Percentiles rank a stretch among this genome's conserved stretches.
Evolutionary conservation across 2,797 vertebrate species (phyloP).

Genomic region (Lepus townsendii): DNA sequence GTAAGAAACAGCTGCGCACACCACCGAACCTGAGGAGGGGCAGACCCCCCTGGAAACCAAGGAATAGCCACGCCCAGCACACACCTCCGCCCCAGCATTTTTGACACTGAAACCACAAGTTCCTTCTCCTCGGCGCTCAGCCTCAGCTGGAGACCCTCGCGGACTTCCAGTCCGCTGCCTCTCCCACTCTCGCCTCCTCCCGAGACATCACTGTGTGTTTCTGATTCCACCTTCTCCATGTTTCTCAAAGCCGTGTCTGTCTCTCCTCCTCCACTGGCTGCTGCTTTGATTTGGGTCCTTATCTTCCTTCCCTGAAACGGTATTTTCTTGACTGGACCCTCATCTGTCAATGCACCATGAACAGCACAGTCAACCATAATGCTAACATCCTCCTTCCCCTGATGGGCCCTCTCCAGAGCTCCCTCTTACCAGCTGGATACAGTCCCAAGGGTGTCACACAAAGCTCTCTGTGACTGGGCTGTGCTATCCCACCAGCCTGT

Average conservation of each 20-base stretch:
- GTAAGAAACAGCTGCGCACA: background rate
- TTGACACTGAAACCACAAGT: background rate
- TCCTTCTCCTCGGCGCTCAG: background rate
- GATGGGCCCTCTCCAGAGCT: background rate
- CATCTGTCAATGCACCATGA: background rate
- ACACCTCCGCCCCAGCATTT: background rate
- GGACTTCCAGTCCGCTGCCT: background rate
- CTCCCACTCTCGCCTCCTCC: background rate
- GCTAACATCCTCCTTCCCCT: background rate
- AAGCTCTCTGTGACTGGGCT: background rate
- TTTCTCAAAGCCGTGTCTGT: background rate
- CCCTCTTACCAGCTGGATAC: background rate
- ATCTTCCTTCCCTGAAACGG: background rate
- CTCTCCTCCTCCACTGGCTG: background rate
- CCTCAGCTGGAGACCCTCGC: background rate
- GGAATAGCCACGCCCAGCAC: accelerated
- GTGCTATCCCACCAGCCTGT: background rate
- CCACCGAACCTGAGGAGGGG: too few species aligned
- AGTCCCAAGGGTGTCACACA: too few species aligned
- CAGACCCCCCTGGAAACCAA: background rate
- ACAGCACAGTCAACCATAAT: background rate
- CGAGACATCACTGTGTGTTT: background rate
- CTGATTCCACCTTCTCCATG: background rate
- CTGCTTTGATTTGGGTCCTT: background rate
- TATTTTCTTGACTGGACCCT: background rate